Evolutionary conservation across 2,888 invertebrate genomes (phyloP).

Genomic region (Chloroclysta siterata): DNA sequence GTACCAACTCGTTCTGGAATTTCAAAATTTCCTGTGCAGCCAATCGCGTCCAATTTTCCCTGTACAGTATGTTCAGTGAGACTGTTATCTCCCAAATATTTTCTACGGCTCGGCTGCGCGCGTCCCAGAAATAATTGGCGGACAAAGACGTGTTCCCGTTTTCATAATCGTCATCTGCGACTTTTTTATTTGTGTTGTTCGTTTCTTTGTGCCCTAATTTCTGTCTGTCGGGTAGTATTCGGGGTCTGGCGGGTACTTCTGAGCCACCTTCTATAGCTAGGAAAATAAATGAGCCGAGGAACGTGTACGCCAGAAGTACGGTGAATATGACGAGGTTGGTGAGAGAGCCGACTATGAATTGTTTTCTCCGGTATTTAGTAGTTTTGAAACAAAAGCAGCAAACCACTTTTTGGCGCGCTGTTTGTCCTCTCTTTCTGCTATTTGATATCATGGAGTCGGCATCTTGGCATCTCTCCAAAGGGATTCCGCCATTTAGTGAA

Average conservation of each 20-base stretch:
- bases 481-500: conserved; percentile 79
- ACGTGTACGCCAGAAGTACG: conserved; percentile 92
- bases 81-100: conserved; percentile 97
- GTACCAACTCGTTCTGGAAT: conserved; percentile 93
- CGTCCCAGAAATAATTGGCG: conserved; percentile 81
- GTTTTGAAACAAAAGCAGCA: conserved; percentile 85
- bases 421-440: conserved; percentile 79
- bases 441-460: conserved; percentile 79
- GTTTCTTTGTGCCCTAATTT: conserved; percentile 81
- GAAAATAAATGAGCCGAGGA: conserved; percentile 91
- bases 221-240: conserved; percentile 80
- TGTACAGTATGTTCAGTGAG: conserved; percentile 93
- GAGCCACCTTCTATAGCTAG: conserved; percentile 91
- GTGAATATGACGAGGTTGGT: conserved; percentile 94
- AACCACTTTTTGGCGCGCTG: conserved; percentile 79
- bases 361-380: conserved; percentile 82
- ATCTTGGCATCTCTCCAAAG: conserved; percentile 84
- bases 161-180: conserved; percentile 72
- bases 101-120: conserved; percentile 88
- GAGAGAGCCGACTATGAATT: conserved; percentile 89
- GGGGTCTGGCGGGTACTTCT: conserved; percentile 80
- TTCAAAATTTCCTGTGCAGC: conserved; percentile 91
- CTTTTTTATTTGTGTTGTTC: conserved; percentile 68
- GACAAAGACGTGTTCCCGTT: conserved; percentile 73
- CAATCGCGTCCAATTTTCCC: conserved; percentile 94